phyloP scores from a whole-genome alignment of 2,888 invertebrate species.

The Cetonia aurata region DNA sequence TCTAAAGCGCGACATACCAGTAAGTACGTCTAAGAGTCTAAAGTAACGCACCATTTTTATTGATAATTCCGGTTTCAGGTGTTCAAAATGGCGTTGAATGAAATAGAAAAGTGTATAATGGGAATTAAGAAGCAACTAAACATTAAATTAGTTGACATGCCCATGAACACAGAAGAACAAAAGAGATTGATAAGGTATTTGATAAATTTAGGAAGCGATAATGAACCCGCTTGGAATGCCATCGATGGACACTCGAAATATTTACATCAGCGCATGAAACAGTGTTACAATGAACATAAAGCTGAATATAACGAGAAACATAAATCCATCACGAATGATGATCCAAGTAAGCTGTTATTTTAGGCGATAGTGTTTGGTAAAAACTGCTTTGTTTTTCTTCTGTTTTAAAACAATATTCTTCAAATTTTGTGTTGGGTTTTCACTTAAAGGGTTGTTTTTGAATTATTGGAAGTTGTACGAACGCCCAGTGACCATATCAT shows the following conservation, averaged over 20 bases:
- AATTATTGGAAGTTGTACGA: too few relatives aligned
- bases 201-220: slow-evolving; percentile 80
- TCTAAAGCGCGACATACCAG: slow-evolving; percentile 90
- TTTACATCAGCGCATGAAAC: slow-evolving; percentile 76
- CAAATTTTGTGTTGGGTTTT: too few relatives aligned
- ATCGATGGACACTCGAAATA: slow-evolving; percentile 87
- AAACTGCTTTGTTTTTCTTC: too few relatives aligned
- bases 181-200: slow-evolving; percentile 91
- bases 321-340: slow-evolving; percentile 66
- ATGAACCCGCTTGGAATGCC: slow-evolving; percentile 98
- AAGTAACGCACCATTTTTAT: neutral
- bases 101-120: slow-evolving; percentile 91
- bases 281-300: slow-evolving; percentile 76
- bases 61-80: slow-evolving; percentile 68
- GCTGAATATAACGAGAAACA: slow-evolving; percentile 73
- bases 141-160: slow-evolving; percentile 88
- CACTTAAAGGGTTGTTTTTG: too few relatives aligned
- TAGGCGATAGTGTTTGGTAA: too few relatives aligned
- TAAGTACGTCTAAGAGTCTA: slow-evolving; percentile 60
- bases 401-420: too few relatives aligned
- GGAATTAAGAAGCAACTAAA: slow-evolving; percentile 85
- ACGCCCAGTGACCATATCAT: too few relatives aligned
- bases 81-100: slow-evolving; percentile 88
- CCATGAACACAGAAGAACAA: slow-evolving; percentile 93
- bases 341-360: slow-evolving; percentile 11